Evolutionary conservation across 2,888 invertebrate genomes (phyloP).

Genomic region (Coelogynopora nodosa): DNA sequence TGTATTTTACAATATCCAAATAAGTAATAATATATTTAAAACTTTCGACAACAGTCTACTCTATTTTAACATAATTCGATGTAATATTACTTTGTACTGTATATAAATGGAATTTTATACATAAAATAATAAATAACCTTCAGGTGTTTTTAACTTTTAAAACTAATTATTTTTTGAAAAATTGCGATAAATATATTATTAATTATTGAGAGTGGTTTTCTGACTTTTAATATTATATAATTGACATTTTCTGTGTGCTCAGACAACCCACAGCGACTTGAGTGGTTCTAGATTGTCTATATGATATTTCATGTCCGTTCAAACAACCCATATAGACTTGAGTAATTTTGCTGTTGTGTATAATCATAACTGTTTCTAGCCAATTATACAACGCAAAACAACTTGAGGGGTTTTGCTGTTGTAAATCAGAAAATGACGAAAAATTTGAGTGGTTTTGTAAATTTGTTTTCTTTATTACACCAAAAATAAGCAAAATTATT

Average conservation of each 20-base stretch:
- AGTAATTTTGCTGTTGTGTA: not conserved
- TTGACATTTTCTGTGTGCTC: not conserved
- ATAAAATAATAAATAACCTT: no score
- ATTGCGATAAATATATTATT: not conserved
- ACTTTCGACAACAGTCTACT: not conserved
- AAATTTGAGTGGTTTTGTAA: conserved; percentile 40
- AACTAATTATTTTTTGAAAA: not conserved
- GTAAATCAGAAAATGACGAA: conserved; percentile 28
- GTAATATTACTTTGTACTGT: not conserved
- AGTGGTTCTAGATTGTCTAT: not conserved
- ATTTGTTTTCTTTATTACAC: not conserved
- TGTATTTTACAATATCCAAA: not conserved
- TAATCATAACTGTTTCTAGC: not conserved
- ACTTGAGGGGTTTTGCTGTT: not conserved
- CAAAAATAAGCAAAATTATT: conserved; percentile 34
- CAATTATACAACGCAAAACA: not conserved
- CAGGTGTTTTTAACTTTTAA: not conserved
- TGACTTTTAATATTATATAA: not conserved
- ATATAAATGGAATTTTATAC: no score
- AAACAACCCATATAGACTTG: not conserved
- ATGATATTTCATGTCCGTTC: not conserved
- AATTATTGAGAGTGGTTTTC: not conserved
- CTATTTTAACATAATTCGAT: not conserved
- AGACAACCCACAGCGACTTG: not conserved
- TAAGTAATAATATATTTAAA: not conserved